These are phyloP conservation scores for Enhydra lutris DNA, from an alignment of 2,113 vertebrate genomes.

Conservation along the genomic window DNA sequence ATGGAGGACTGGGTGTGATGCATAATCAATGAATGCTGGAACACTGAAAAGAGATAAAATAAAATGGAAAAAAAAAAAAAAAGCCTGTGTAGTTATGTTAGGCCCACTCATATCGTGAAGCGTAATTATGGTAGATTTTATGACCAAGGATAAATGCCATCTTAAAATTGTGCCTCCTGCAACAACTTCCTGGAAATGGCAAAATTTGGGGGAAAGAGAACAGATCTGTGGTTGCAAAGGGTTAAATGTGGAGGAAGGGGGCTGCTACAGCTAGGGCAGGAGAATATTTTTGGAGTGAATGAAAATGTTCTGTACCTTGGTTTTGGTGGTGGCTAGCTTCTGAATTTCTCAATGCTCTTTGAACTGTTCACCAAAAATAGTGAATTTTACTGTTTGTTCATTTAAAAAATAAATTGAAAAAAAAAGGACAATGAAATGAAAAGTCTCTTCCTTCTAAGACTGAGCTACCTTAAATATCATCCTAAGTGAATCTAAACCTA, in stretches of 20 bases:
- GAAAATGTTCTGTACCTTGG: background rate
- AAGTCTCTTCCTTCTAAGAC: background rate
- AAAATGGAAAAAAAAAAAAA: too few relatives aligned
- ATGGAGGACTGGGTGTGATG: too few relatives aligned
- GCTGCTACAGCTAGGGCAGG: background rate
- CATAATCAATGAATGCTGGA: too few relatives aligned
- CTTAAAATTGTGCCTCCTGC: background rate
- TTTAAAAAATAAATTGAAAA: background rate
- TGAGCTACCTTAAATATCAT: background rate
- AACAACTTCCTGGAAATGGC: background rate
- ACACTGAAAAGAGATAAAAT: too few relatives aligned
- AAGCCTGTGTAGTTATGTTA: background rate
- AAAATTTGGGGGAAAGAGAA: background rate
- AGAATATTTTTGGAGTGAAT: background rate
- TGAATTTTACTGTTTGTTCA: background rate
- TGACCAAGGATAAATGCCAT: background rate
- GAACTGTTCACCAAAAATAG: background rate
- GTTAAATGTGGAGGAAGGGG: background rate
- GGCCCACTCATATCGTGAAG: background rate
- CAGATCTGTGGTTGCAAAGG: background rate
- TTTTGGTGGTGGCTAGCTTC: background rate
- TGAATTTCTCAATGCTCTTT: background rate
- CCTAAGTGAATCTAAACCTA: background rate
- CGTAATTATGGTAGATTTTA: background rate
- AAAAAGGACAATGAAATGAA: background rate